phyloP scores from a whole-genome alignment of 2,888 invertebrate genomes.

The Omphaloscelis lunosa region DNA sequence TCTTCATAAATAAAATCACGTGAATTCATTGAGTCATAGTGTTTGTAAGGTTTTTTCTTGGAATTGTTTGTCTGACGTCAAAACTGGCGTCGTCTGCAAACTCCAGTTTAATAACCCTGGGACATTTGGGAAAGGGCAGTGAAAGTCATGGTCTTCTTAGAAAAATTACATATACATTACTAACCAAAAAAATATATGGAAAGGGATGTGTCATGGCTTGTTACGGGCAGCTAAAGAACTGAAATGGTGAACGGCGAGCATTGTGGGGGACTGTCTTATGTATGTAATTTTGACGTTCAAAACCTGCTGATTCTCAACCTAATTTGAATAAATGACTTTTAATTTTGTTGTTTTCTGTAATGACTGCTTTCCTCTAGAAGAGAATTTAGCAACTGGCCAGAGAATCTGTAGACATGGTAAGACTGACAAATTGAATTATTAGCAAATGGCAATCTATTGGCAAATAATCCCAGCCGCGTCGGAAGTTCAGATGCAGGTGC shows the following conservation, averaged over 20 bases:
- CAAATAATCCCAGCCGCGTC: not conserved
- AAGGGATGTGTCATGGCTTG: not conserved
- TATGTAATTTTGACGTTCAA: too few relatives aligned
- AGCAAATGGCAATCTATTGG: not conserved
- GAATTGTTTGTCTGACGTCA: constrained; percentile 19
- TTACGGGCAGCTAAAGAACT: too few relatives aligned
- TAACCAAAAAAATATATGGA: not conserved
- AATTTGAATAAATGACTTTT: too few relatives aligned
- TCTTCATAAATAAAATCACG: not conserved
- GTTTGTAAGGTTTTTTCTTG: constrained; percentile 6
- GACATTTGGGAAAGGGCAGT: constrained; percentile 10
- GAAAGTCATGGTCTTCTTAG: constrained; percentile 1
- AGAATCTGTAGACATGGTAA: not conserved
- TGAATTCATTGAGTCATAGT: constrained; percentile 20
- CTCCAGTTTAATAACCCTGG: not conserved
- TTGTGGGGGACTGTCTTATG: too few relatives aligned
- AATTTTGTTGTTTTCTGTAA: not conserved
- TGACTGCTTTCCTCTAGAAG: not conserved
- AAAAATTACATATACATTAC: constrained; percentile 1
- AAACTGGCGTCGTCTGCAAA: constrained; percentile 12
- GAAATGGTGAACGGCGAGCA: too few relatives aligned
- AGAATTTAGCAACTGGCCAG: not conserved
- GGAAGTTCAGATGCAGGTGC: not conserved
- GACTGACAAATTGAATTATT: not conserved
- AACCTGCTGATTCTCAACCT: too few relatives aligned